phyloP scores from a whole-genome alignment of 2,113 vertebrate genomes.

The Ctenodactylus gundi region DNA sequence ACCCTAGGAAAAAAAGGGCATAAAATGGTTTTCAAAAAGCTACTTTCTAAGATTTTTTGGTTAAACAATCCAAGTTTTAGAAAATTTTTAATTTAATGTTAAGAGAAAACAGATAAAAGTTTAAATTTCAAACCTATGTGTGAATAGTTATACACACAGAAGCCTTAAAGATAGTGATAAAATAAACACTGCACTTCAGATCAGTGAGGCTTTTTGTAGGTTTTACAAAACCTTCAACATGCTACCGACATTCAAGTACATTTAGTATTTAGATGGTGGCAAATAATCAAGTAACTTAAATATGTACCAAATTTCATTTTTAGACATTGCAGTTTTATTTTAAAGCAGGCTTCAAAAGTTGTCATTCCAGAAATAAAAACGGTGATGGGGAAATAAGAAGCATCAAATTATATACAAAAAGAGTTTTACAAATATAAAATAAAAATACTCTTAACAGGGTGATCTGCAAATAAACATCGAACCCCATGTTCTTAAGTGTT shows the following conservation, averaged over 20 bases:
- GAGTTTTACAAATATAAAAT: conserved; percentile 53
- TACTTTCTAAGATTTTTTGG: conserved; percentile 44
- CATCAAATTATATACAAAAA: conserved; percentile 30
- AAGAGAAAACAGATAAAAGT: background rate
- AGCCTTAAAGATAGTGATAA: background rate
- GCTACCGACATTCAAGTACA: background rate
- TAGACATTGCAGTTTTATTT: conserved; percentile 26
- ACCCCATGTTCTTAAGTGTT: conserved; percentile 47
- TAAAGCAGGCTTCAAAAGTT: conserved; percentile 65
- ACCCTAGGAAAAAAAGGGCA: conserved; percentile 4
- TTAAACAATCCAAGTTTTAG: background rate
- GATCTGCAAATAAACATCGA: conserved; percentile 56
- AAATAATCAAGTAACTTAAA: conserved; percentile 46
- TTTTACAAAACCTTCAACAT: background rate
- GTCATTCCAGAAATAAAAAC: conserved; percentile 58
- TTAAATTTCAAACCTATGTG: background rate
- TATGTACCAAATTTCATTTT: conserved; percentile 10
- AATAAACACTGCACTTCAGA: conserved; percentile 1
- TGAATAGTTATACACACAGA: background rate
- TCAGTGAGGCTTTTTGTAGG: background rate
- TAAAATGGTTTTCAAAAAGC: conserved; percentile 48
- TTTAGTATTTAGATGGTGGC: background rate
- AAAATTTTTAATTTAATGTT: conserved; percentile 34
- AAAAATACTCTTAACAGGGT: conserved; percentile 62
- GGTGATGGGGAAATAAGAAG: conserved; percentile 51